Conservation (phyloP, 1,140 invertebrate genomes). For the Pectinophora gossypiella region DNA sequence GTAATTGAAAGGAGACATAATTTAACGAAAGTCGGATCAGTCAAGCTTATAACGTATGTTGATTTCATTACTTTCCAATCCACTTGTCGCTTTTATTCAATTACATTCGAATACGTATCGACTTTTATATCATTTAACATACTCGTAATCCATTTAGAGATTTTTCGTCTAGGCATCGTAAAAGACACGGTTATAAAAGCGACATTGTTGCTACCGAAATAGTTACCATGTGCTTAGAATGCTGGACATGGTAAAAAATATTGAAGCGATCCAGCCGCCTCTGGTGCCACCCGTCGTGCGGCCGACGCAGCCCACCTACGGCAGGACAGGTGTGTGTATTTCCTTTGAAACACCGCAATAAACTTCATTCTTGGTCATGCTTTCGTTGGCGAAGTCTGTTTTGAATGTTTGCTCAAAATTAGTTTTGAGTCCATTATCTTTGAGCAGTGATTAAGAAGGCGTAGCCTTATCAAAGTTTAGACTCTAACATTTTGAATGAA, state of each 20-base stretch:
- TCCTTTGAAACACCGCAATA: background rate
- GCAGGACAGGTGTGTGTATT: conserved; percentile 1
- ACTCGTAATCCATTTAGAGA: too few relatives aligned
- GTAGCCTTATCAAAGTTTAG: background rate
- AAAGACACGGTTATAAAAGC: background rate
- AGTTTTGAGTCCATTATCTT: background rate
- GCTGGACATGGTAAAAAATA: background rate
- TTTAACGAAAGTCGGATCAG: background rate
- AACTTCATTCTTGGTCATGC: background rate
- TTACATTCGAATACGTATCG: background rate
- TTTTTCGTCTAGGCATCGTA: too few relatives aligned
- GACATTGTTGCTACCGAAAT: background rate
- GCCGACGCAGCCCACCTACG: conserved; percentile 5
- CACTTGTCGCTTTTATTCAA: background rate
- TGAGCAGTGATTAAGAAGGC: background rate
- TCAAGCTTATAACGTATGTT: background rate
- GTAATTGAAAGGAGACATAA: background rate
- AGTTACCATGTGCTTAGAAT: background rate
- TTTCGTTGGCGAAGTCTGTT: background rate
- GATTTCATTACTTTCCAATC: background rate
- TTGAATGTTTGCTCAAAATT: background rate
- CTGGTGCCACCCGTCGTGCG: background rate
- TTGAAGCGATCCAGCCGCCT: background rate
- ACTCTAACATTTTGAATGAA: background rate
- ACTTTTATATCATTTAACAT: background rate